Conservation (phyloP, 2,797 vertebrate genomes). For the Antennarius maculatus region DNA sequence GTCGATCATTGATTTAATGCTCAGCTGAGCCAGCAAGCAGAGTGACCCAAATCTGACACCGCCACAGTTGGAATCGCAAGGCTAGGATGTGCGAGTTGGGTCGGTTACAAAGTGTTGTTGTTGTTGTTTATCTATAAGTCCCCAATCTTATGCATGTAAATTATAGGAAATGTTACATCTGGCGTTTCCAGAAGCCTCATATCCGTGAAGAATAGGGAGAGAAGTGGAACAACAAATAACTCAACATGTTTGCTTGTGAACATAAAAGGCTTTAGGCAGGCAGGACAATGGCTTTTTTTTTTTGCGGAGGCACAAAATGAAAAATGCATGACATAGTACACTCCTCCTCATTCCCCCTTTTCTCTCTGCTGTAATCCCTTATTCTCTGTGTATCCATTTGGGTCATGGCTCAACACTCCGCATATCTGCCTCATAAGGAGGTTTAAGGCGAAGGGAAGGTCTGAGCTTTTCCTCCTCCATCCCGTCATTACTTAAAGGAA, state of each 20-base stretch:
- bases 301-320: constrained; percentile 17
- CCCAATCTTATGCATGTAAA: background rate
- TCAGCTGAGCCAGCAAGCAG: background rate
- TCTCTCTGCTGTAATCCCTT: constrained; percentile 41
- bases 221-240: background rate
- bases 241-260: constrained; percentile 12
- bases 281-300: constrained; percentile 25
- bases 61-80: background rate
- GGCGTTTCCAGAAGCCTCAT: background rate
- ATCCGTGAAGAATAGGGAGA: constrained; percentile 2
- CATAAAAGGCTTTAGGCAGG: constrained; percentile 29
- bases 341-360: constrained; percentile 27
- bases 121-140: background rate
- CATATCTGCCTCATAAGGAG: constrained; percentile 38
- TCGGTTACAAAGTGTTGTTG: background rate
- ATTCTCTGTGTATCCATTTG: constrained; percentile 42
- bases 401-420: constrained; percentile 48
- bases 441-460: constrained; percentile 35
- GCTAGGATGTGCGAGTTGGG: background rate
- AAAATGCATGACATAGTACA: constrained; percentile 29
- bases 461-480: constrained; percentile 12
- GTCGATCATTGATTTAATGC: background rate
- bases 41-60: background rate
- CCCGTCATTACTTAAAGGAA: constrained; percentile 11
- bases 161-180: background rate